phyloP scores from a whole-genome alignment of 2,888 invertebrate genomes.

The Spilosoma lubricipeda region DNA sequence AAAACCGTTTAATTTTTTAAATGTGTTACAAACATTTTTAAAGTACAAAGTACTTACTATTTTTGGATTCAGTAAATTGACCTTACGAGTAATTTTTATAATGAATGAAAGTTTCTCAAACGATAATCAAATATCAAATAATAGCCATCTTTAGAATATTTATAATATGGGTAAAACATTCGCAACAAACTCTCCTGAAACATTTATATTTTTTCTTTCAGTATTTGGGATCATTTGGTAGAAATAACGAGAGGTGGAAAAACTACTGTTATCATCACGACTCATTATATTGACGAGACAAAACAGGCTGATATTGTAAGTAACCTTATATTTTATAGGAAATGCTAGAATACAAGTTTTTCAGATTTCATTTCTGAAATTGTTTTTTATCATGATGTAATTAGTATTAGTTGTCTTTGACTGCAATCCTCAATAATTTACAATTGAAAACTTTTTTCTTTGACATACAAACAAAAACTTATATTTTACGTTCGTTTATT shows the following conservation, averaged over 20 bases:
- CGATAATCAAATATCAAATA: constrained; percentile 10
- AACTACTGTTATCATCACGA: constrained; percentile 94
- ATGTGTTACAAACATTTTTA: neutral
- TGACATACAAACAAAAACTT: too few species aligned
- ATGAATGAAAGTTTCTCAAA: neutral
- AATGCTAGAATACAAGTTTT: neutral
- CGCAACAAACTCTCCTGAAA: neutral
- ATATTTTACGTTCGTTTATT: neutral
- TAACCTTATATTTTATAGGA: constrained; percentile 38
- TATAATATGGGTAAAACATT: neutral
- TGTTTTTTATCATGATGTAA: neutral
- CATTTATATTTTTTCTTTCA: constrained; percentile 61
- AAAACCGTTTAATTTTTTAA: neutral
- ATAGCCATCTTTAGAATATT: neutral
- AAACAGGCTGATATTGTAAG: constrained; percentile 93
- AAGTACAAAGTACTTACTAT: neutral
- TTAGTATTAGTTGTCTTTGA: neutral
- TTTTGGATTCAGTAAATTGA: neutral
- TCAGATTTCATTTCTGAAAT: neutral
- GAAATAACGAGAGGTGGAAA: constrained; percentile 91
- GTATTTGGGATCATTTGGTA: constrained; percentile 94
- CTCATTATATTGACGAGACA: constrained; percentile 95
- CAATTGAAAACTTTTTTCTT: neutral
- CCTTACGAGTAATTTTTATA: neutral
- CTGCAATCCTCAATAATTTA: neutral